Evolutionary conservation across 2,888 invertebrate genomes (phyloP).

Genomic region (Apocheima hispidaria): DNA sequence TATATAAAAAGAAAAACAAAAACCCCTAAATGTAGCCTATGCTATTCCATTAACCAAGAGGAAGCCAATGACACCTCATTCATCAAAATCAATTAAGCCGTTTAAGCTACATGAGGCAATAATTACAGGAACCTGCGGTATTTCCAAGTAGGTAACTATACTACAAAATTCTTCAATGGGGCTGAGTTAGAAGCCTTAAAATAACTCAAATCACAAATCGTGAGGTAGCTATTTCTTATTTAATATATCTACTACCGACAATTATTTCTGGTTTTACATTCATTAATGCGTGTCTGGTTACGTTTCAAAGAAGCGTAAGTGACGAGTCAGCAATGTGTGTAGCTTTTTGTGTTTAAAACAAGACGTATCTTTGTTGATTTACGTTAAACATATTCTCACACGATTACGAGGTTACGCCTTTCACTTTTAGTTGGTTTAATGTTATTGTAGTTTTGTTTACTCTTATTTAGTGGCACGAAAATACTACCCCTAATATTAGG

Average conservation of each 20-base stretch:
- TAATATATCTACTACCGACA: neutral
- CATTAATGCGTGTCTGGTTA: slow-evolving; percentile 11
- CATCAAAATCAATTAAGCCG: too few relatives aligned
- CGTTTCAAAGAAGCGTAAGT: neutral
- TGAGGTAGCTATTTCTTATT: neutral
- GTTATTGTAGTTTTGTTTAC: slow-evolving; percentile 27
- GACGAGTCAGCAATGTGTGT: slow-evolving; percentile 28
- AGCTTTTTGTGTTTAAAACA: slow-evolving; percentile 22
- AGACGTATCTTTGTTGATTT: slow-evolving; percentile 25
- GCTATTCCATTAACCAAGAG: too few relatives aligned
- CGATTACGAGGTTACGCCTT: slow-evolving; percentile 62
- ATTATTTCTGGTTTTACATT: neutral
- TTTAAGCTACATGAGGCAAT: too few relatives aligned
- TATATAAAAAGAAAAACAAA: too few relatives aligned
- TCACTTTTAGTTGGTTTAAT: slow-evolving; percentile 61
- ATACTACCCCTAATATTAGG: too few relatives aligned
- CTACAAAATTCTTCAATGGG: too few relatives aligned
- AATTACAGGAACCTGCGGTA: too few relatives aligned
- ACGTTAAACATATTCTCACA: slow-evolving; percentile 53
- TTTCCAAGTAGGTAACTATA: too few relatives aligned
- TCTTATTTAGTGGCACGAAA: too few relatives aligned
- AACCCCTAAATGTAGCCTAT: too few relatives aligned
- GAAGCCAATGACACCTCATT: too few relatives aligned
- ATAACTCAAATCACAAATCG: slow-evolving; percentile 12
- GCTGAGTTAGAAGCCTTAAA: too few relatives aligned